Conservation (phyloP, 2,888 invertebrate genomes). For the Agapostemon virescens region DNA sequence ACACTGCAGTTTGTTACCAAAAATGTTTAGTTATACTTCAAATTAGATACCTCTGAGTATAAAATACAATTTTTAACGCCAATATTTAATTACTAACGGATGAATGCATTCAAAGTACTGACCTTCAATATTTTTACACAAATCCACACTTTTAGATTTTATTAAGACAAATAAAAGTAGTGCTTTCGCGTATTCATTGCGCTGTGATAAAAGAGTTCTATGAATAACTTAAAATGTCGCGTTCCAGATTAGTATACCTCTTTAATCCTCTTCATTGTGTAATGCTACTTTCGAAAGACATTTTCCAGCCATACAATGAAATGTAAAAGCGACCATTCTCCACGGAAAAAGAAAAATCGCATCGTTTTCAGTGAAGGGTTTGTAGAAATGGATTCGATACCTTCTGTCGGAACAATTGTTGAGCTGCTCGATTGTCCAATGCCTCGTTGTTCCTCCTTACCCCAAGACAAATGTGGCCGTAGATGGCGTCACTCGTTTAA, state of each 20-base stretch:
- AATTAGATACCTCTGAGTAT: too few relatives aligned
- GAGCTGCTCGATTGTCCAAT: slow-evolving; percentile 58
- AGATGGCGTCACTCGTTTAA: slow-evolving; percentile 38
- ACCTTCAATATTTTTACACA: background rate
- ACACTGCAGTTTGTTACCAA: too few relatives aligned
- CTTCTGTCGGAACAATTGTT: slow-evolving; percentile 50
- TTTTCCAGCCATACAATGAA: background rate
- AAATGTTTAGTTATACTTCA: too few relatives aligned
- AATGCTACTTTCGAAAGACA: background rate
- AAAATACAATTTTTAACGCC: too few relatives aligned
- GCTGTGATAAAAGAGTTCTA: background rate
- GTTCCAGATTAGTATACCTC: background rate
- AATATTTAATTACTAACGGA: background rate
- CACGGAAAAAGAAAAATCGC: background rate
- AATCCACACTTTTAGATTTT: background rate
- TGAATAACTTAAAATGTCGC: background rate
- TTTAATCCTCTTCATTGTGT: background rate
- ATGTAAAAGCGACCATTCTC: background rate
- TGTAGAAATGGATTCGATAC: slow-evolving; percentile 41
- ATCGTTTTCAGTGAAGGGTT: background rate
- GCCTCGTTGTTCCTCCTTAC: slow-evolving; percentile 51
- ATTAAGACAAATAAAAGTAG: background rate
- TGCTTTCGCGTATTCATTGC: background rate
- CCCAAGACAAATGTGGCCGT: slow-evolving; percentile 21
- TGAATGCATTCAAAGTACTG: background rate